phyloP scores from a whole-genome alignment of 1,140 invertebrate species.

The Drosophila sulfurigaster region DNA sequence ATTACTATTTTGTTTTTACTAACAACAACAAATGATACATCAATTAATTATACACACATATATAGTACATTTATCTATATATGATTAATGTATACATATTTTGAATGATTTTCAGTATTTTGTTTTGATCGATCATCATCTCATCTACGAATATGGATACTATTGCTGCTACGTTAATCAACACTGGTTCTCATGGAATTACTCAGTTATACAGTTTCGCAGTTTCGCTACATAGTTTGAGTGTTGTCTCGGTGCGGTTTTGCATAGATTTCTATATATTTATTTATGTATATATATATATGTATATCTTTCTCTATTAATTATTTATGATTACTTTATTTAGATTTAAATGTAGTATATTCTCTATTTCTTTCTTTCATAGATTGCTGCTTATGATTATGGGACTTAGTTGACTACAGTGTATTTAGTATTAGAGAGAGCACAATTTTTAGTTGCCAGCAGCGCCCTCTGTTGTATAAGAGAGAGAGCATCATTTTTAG shows the following conservation, averaged over 20 bases:
- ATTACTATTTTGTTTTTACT: constrained; percentile 13
- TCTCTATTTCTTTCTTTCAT: constrained; percentile 16
- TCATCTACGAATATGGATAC: constrained; percentile 7
- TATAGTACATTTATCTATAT: constrained; percentile 40
- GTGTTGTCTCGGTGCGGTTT: constrained; percentile 9
- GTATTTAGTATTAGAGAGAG: constrained; percentile 20
- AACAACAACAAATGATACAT: constrained; percentile 55
- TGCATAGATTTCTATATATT: background rate
- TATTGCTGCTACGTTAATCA: constrained; percentile 15
- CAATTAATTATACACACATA: constrained; percentile 39
- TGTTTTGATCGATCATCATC: constrained; percentile 15
- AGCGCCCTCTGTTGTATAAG: constrained; percentile 36
- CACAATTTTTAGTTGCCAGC: constrained; percentile 53
- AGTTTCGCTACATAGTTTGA: constrained; percentile 18
- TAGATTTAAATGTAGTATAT: constrained; percentile 37
- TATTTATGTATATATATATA: constrained; percentile 20
- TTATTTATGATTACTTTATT: constrained; percentile 19
- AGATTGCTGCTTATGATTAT: constrained; percentile 27
- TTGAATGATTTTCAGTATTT: constrained; percentile 11
- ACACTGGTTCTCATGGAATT: constrained; percentile 13
- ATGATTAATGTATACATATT: constrained; percentile 2
- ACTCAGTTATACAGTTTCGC: constrained; percentile 11
- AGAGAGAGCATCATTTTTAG: constrained; percentile 37
- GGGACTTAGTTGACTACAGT: constrained; percentile 24
- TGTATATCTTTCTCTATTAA: background rate